Evolutionary conservation across 2,113 vertebrate species (phyloP).

Genomic region (Pungitius pungitius): DNA sequence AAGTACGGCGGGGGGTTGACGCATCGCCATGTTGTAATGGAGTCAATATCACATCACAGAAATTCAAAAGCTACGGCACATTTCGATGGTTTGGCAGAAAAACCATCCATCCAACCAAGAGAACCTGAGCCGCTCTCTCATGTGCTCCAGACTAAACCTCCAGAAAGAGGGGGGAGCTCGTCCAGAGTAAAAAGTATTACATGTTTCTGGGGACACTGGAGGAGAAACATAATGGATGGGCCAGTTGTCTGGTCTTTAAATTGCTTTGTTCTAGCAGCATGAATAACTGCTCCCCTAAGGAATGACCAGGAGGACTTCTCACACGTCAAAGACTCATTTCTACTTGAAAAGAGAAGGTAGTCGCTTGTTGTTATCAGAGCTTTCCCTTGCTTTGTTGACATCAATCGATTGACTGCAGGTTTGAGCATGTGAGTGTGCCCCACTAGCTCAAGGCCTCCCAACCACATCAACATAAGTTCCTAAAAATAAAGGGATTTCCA

Average conservation of each 20-base stretch:
- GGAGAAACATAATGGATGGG: slow-evolving; percentile 2
- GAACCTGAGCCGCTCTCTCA: slow-evolving; percentile 64
- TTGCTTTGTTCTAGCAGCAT: slow-evolving; percentile 25
- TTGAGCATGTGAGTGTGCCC: not conserved
- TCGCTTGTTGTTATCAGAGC: not conserved
- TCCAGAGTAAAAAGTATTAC: not conserved
- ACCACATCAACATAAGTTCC: not conserved
- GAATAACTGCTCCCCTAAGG: slow-evolving; percentile 6
- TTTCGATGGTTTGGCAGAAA: slow-evolving; percentile 71
- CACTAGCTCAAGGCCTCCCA: not conserved
- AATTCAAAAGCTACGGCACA: slow-evolving; percentile 32
- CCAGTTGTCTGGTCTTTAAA: slow-evolving; percentile 26
- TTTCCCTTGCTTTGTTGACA: not conserved
- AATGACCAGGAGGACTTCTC: not conserved
- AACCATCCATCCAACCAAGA: slow-evolving; percentile 72
- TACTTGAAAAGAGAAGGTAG: not conserved
- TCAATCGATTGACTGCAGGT: not conserved
- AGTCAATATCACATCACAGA: slow-evolving; percentile 61
- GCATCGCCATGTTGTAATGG: slow-evolving; percentile 42
- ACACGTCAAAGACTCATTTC: not conserved
- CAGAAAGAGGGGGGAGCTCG: slow-evolving; percentile 21
- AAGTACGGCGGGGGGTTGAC: slow-evolving; percentile 36
- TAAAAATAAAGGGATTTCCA: not conserved
- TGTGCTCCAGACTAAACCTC: slow-evolving; percentile 39
- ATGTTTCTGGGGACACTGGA: slow-evolving; percentile 1